Evolutionary conservation across 2,113 vertebrate species (phyloP).

Genomic region (Chloebia gouldiae): DNA sequence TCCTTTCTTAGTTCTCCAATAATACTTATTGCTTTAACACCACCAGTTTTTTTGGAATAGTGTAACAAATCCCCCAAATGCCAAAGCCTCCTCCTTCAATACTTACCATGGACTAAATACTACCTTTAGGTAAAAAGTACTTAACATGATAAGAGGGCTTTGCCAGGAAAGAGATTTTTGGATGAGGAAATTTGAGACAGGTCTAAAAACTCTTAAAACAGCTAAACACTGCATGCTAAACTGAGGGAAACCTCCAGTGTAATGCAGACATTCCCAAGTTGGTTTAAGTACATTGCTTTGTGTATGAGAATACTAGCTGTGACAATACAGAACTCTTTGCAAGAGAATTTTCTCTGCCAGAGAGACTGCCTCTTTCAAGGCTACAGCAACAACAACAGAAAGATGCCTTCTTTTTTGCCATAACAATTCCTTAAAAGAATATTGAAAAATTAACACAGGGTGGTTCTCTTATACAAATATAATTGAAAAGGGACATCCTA

Average conservation of each 20-base stretch:
- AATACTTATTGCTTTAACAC: background rate
- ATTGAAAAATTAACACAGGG: background rate
- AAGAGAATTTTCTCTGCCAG: background rate
- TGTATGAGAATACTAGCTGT: background rate
- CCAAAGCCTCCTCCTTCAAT: background rate
- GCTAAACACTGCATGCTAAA: background rate
- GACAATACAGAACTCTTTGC: background rate
- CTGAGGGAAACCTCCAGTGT: background rate
- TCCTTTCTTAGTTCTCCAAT: background rate
- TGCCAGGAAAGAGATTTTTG: background rate
- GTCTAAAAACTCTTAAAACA: background rate
- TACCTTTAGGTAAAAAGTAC: background rate
- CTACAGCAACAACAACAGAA: background rate
- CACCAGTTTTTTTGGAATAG: background rate
- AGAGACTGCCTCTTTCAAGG: background rate
- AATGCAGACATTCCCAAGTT: background rate
- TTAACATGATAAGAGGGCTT: background rate
- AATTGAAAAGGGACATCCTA: background rate
- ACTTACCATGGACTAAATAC: background rate
- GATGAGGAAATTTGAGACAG: background rate
- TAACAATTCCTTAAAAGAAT: background rate
- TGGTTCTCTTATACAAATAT: background rate
- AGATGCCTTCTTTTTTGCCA: background rate
- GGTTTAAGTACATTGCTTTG: background rate
- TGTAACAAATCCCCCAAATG: background rate